phyloP scores from a whole-genome alignment of 1,140 invertebrate species.

The Ips nitidus region DNA sequence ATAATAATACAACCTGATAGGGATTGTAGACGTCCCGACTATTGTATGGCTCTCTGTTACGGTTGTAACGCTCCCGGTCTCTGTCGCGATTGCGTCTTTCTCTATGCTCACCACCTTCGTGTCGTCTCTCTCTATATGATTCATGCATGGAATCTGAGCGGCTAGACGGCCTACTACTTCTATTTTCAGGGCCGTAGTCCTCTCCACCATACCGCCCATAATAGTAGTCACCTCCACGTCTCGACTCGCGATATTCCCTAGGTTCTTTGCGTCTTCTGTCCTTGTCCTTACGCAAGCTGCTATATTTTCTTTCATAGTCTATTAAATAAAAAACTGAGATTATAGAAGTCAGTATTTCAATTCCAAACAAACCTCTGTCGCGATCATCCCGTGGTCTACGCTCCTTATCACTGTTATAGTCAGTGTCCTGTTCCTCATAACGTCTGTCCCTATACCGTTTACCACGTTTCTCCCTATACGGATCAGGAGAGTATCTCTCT shows the following conservation, averaged over 20 bases:
- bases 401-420: slow-evolving; percentile 51
- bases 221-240: slow-evolving; percentile 51
- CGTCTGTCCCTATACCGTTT: slow-evolving; percentile 50
- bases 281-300: slow-evolving; percentile 45
- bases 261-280: slow-evolving; percentile 44
- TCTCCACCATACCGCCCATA: slow-evolving; percentile 55
- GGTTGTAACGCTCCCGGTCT: slow-evolving; percentile 33
- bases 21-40: slow-evolving; percentile 38
- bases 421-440: slow-evolving; percentile 50
- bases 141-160: slow-evolving; percentile 56
- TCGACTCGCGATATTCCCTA: slow-evolving; percentile 45
- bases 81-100: slow-evolving; percentile 50
- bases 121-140: slow-evolving; percentile 52
- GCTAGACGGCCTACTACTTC: slow-evolving; percentile 54
- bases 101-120: slow-evolving; percentile 48
- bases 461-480: slow-evolving; percentile 45
- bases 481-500: slow-evolving; percentile 27
- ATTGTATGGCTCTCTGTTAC: slow-evolving; percentile 53
- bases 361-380: slow-evolving; percentile 38
- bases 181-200: slow-evolving; percentile 52
- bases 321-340: not conserved
- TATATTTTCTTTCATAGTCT: slow-evolving; percentile 51
- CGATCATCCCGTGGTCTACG: slow-evolving; percentile 45
- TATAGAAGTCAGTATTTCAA: not conserved
- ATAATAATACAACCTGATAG: slow-evolving; percentile 4